phyloP scores from a whole-genome alignment of 2,113 vertebrate genomes.

The Chaetorhynchus papuensis region DNA sequence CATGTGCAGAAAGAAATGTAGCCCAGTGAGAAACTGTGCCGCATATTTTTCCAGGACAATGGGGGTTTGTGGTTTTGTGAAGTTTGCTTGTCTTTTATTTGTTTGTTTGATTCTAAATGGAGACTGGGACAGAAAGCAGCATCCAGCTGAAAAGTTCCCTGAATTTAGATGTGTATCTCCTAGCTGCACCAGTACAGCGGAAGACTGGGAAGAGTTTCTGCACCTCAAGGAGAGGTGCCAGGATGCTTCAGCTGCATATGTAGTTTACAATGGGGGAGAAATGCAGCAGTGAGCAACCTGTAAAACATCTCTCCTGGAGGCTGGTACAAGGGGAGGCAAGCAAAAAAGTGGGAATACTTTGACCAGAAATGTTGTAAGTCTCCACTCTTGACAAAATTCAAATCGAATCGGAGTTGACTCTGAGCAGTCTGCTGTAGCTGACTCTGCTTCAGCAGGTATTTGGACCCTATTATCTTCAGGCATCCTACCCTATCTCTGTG shows the following conservation, averaged over 20 bases:
- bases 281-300: not conserved
- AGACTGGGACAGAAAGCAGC: not conserved
- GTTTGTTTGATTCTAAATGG: not conserved
- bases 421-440: not conserved
- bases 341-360: not conserved
- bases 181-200: not conserved
- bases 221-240: rapidly evolving
- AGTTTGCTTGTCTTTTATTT: not conserved
- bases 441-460: not conserved
- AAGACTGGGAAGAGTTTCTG: not conserved
- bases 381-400: not conserved
- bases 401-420: not conserved
- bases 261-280: not conserved
- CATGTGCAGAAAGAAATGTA: not conserved
- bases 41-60: not conserved
- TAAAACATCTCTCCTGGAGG: not conserved
- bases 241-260: not conserved
- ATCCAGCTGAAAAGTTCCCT: not conserved
- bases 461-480: not conserved
- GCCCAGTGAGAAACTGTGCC: not conserved
- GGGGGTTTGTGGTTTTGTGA: rapidly evolving
- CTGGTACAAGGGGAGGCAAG: rapidly evolving
- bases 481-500: not conserved
- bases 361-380: not conserved
- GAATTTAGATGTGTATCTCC: not conserved